Conservation (phyloP, 2,888 invertebrate genomes). For the Hirtodrosophila histrioides region DNA sequence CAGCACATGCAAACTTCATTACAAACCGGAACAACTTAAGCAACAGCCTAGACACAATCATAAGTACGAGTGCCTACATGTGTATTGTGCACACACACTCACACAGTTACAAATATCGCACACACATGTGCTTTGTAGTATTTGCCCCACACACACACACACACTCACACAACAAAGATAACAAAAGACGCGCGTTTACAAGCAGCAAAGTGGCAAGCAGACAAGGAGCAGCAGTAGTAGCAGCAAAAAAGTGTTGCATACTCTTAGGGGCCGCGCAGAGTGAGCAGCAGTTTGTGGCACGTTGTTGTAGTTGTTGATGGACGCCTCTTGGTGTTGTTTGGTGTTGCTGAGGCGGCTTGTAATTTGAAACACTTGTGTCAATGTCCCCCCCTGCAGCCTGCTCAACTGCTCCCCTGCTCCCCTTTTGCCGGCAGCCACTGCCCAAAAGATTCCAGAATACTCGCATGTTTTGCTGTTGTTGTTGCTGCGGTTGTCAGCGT, state of each 20-base stretch:
- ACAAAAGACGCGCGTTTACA: slow-evolving; percentile 65
- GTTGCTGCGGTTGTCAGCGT: slow-evolving; percentile 75
- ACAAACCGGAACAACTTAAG: slow-evolving; percentile 62
- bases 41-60: slow-evolving; percentile 57
- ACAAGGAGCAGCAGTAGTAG: slow-evolving; percentile 20
- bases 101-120: slow-evolving; percentile 10
- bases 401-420: no score
- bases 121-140: slow-evolving; percentile 26
- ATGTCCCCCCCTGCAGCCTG: slow-evolving; percentile 33
- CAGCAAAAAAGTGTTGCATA: slow-evolving; percentile 62
- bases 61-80: slow-evolving; percentile 47
- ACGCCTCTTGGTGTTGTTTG: slow-evolving; percentile 37
- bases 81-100: slow-evolving; percentile 27
- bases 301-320: slow-evolving; percentile 41
- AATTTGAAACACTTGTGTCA: slow-evolving; percentile 84
- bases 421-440: neutral
- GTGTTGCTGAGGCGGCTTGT: slow-evolving; percentile 61
- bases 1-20: slow-evolving; percentile 59
- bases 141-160: slow-evolving; percentile 25
- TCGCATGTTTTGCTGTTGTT: slow-evolving; percentile 60
- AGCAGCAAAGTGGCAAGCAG: slow-evolving; percentile 53
- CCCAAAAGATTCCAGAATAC: slow-evolving; percentile 37
- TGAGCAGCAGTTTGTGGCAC: neutral
- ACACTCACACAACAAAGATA: slow-evolving; percentile 42
- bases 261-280: slow-evolving; percentile 32